phyloP scores from a whole-genome alignment of 2,888 invertebrate species.

The Drosophila melanocephala region DNA sequence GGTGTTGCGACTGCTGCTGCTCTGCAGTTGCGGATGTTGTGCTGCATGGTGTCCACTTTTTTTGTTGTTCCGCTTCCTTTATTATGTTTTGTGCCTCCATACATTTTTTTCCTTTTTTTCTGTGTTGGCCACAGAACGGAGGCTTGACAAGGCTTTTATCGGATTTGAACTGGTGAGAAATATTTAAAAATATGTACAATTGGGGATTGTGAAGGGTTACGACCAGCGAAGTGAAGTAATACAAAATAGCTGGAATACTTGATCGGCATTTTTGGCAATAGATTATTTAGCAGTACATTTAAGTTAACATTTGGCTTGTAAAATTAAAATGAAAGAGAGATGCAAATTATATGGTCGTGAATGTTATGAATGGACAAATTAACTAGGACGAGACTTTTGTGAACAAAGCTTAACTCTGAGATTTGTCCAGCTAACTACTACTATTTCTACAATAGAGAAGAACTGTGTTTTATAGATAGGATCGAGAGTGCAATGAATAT shows the following conservation, averaged over 20 bases:
- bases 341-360: too few relatives aligned
- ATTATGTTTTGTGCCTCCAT: constrained; percentile 25
- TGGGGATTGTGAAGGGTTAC: constrained; percentile 54
- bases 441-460: background rate
- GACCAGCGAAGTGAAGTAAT: constrained; percentile 22
- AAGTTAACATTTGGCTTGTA: background rate
- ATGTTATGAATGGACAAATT: background rate
- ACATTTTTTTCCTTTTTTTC: background rate
- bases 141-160: constrained; percentile 73
- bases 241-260: constrained; percentile 41
- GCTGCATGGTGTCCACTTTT: constrained; percentile 44
- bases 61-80: constrained; percentile 2
- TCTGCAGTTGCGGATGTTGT: constrained; percentile 45
- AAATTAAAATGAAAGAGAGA: too few relatives aligned
- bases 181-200: constrained; percentile 66
- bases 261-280: constrained; percentile 34
- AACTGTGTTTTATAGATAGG: background rate
- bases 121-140: constrained; percentile 36
- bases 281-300: constrained; percentile 28
- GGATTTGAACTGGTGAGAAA: constrained; percentile 66
- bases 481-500: background rate
- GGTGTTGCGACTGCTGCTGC: constrained; percentile 34
- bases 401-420: background rate
- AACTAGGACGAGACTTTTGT: background rate
- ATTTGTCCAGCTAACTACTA: background rate